Conservation (phyloP, 2,797 vertebrate genomes). For the Anabas testudineus region DNA sequence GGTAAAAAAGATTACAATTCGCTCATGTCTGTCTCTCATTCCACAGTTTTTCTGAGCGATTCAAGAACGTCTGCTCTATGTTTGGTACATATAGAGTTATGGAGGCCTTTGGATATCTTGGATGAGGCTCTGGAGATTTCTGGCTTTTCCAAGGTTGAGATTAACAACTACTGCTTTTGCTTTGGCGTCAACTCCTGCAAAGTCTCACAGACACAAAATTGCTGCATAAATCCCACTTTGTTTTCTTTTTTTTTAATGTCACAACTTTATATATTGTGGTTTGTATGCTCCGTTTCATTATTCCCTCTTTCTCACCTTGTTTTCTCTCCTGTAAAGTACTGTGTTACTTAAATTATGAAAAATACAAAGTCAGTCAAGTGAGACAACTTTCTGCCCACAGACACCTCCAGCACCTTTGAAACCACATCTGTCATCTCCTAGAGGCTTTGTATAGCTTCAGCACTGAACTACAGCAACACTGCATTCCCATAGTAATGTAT, state of each 20-base stretch:
- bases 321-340: background rate
- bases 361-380: background rate
- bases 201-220: background rate
- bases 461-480: slow-evolving; percentile 51
- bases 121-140: background rate
- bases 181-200: background rate
- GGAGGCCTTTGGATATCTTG: too few relatives aligned
- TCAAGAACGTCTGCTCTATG: background rate
- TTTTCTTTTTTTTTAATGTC: background rate
- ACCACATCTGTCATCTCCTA: slow-evolving; percentile 62
- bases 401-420: slow-evolving; percentile 45
- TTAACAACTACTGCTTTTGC: background rate
- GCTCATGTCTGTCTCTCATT: too few relatives aligned
- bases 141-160: background rate
- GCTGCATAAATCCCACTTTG: background rate
- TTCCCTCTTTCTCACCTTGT: background rate
- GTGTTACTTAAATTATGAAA: background rate
- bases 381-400: slow-evolving; percentile 34
- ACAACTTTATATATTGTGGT: background rate
- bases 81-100: background rate
- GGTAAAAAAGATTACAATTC: background rate
- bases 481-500: slow-evolving; percentile 21
- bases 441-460: slow-evolving; percentile 54
- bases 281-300: background rate
- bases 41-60: too few relatives aligned